Evolutionary conservation across 1,140 invertebrate genomes (phyloP), one percentile per base, ranked within the genome.

Genomic region (Drosophila gunungcola): DNA sequence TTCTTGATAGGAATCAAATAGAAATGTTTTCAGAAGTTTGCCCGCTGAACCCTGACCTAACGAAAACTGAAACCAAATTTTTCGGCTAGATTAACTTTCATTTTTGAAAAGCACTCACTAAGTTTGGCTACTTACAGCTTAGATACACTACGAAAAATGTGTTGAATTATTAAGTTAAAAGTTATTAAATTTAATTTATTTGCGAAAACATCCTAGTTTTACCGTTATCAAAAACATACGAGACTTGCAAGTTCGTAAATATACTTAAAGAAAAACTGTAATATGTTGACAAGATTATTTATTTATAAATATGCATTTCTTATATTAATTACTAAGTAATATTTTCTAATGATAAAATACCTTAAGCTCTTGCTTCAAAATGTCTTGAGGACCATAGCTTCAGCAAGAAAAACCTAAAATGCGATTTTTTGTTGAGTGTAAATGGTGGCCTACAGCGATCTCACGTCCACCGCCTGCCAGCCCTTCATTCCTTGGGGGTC

Each of bases 401-500:
- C 4, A 5, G n/a, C 29, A 4, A 29, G 29, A 6, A 5, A n/a
- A n/a, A 27, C 45, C 27, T n/a, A 48, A 48, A 2, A 7, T 7
- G 2, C 4, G 4, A 32, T 6, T 25, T 41, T 42, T 16, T 70
- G 38, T 46, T 41, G 46, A 27, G 32, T 69, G 41, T 34, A 38
- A 13, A 49, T 25, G 41, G 25, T 32, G 32, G 3, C 39, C 61
- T 65, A 88, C 4, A 88, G 62, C 27, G 83, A 89, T 61, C 90
- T 46, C 16, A 91, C 67, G 51, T 91, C 86, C 27, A 91, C 76
- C 13, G 88, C 76, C 65, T 91, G 88, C 90, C 90, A 91, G n/a
- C 86, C 90, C 6, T 80, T 61, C 79, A 80, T 67, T 4, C 49
- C 29, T 3, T 65, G 64, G 36, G 58, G 39, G 53, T 42, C 53